Percentiles rank a stretch among this genome's conserved stretches.
phyloP scores from a whole-genome alignment of 1,140 invertebrate genomes.

The Goniozus legneri region DNA sequence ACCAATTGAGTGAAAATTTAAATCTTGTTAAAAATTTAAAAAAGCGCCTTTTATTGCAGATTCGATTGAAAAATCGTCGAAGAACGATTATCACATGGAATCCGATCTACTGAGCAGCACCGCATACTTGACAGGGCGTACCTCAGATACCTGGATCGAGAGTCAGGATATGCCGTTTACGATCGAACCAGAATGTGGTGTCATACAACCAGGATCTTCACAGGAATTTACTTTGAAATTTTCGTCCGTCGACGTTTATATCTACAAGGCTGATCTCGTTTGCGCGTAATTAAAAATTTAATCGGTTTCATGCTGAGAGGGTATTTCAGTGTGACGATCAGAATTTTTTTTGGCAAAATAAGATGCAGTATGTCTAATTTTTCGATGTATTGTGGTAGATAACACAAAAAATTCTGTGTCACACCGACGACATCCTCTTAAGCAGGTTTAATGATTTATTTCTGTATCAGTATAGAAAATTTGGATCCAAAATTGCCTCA shows the following conservation, averaged over 20 bases:
- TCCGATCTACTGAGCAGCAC: conserved; percentile 35
- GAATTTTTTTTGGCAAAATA: neutral
- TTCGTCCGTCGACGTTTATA: conserved; percentile 34
- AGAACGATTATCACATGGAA: too few relatives aligned
- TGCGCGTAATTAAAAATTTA: conserved; percentile 36
- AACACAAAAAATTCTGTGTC: too few relatives aligned
- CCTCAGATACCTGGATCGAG: conserved; percentile 34
- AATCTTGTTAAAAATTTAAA: too few relatives aligned
- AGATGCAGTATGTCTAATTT: too few relatives aligned
- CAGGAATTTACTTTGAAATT: conserved; percentile 29
- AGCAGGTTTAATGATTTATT: conserved; percentile 5
- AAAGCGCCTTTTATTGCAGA: too few relatives aligned
- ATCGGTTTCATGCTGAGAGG: neutral
- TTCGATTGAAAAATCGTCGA: too few relatives aligned
- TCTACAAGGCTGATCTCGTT: conserved; percentile 34
- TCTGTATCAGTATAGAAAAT: conserved; percentile 34
- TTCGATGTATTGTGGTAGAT: too few relatives aligned
- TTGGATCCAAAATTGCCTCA: conserved; percentile 22
- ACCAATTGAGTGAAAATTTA: too few relatives aligned
- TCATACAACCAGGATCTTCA: conserved; percentile 22
- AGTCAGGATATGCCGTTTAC: conserved; percentile 32
- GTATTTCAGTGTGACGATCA: neutral
- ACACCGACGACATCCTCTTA: too few relatives aligned
- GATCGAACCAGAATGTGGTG: conserved; percentile 34
- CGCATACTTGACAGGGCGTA: conserved; percentile 26